These are phyloP conservation scores for Cenopis cana DNA, from an alignment of 2,888 invertebrate species.

Conservation along the genomic window DNA sequence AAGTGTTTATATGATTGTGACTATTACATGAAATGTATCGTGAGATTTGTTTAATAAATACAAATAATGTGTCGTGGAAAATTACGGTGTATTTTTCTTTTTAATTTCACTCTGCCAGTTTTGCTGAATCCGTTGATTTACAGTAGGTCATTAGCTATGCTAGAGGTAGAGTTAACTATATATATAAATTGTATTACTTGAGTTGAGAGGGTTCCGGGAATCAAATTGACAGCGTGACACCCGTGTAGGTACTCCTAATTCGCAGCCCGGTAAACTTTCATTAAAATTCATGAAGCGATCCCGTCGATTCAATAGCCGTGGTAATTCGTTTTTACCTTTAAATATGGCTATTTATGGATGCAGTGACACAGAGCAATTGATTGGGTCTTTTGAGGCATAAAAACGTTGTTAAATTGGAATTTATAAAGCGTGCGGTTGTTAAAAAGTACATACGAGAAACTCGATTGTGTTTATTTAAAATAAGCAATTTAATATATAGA, in stretches of 20 bases:
- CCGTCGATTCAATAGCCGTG: conserved; percentile 16
- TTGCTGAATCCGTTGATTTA: too few relatives aligned
- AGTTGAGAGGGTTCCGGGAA: neutral
- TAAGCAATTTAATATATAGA: too few relatives aligned
- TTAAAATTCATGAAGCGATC: conserved; percentile 36
- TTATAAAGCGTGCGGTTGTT: neutral
- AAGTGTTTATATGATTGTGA: too few relatives aligned
- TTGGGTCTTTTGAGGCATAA: neutral
- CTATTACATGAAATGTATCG: too few relatives aligned
- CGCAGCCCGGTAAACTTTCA: conserved; percentile 15
- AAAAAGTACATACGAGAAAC: neutral
- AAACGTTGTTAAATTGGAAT: neutral
- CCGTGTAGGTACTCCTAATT: conserved; percentile 9
- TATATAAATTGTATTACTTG: conserved; percentile 5
- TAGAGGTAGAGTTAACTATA: too few relatives aligned
- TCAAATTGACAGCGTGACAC: conserved; percentile 16
- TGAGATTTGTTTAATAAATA: too few relatives aligned
- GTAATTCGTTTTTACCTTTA: conserved; percentile 25
- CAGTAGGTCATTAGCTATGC: conserved; percentile 14
- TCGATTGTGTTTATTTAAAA: neutral
- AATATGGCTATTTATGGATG: conserved; percentile 9
- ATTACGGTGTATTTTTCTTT: too few relatives aligned
- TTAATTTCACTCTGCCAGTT: too few relatives aligned
- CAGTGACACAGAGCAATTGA: neutral
- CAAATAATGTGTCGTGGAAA: too few relatives aligned